Evolutionary conservation across 2,888 invertebrate genomes (phyloP).

Genomic region (Sympetrum striolatum): DNA sequence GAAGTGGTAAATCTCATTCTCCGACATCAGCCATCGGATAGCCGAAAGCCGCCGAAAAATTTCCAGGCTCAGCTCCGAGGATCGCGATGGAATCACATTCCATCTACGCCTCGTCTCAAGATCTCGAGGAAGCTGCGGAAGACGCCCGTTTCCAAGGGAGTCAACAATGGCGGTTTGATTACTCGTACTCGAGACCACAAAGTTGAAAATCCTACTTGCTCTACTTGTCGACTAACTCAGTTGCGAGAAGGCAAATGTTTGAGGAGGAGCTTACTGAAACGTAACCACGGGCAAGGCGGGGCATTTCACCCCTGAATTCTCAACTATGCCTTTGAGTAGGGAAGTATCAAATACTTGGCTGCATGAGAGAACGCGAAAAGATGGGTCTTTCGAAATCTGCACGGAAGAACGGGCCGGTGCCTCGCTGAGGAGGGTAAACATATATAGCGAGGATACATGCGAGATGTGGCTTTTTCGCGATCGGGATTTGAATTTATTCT

Average conservation of each 20-base stretch:
- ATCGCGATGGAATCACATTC: neutral
- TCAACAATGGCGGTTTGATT: neutral
- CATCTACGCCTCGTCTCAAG: neutral
- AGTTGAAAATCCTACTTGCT: conserved; percentile 22
- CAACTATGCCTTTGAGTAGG: neutral
- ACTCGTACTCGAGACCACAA: neutral
- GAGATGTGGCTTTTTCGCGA: neutral
- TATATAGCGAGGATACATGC: neutral
- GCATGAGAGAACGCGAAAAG: neutral
- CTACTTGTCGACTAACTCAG: conserved; percentile 15
- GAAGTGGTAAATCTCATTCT: too few relatives aligned
- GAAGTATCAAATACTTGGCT: neutral
- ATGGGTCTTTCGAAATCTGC: neutral
- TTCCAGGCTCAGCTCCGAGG: neutral
- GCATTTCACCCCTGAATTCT: neutral
- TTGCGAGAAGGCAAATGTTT: conserved; percentile 27
- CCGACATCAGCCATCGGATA: too few relatives aligned
- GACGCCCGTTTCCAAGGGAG: neutral
- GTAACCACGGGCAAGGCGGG: neutral
- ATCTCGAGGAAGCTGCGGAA: neutral
- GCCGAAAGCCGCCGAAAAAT: neutral
- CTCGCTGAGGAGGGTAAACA: neutral
- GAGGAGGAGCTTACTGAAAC: neutral
- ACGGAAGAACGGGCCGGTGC: neutral
- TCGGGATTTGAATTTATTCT: neutral